A percentile compares a stretch with the other conserved stretches of the same genome.
phyloP scores from a whole-genome alignment of 1,140 invertebrate species.

The Leptopilina clavipes region DNA sequence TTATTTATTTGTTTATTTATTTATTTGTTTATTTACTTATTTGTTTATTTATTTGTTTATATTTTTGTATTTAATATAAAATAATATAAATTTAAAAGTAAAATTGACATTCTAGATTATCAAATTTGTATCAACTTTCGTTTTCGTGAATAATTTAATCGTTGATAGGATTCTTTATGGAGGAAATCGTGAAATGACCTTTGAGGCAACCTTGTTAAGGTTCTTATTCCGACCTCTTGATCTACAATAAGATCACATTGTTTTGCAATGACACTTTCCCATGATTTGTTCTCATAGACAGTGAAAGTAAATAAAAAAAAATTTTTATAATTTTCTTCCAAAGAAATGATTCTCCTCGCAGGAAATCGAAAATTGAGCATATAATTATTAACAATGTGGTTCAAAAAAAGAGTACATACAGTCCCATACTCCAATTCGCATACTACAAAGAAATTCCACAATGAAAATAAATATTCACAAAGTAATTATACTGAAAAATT shows the following conservation, averaged over 20 bases:
- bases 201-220: constrained; percentile 16
- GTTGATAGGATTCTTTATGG: neutral
- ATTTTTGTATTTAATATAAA: no score
- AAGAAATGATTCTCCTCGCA: neutral
- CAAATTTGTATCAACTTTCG: neutral
- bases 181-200: neutral
- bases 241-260: constrained; percentile 11
- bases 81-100: neutral
- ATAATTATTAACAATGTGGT: neutral
- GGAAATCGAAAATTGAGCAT: constrained; percentile 3
- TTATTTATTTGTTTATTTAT: no score
- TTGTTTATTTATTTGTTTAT: no score
- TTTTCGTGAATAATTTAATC: neutral
- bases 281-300: constrained; percentile 3
- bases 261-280: constrained; percentile 28
- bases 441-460: no score
- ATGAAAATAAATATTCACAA: no score
- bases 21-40: no score
- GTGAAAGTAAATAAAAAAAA: constrained; percentile 24
- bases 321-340: neutral
- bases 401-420: no score
- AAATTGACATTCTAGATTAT: neutral
- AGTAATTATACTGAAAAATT: no score
- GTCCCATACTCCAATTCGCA: no score
- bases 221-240: constrained; percentile 11